Percentiles rank a stretch among this genome's conserved stretches.
Conservation (phyloP, 1,140 invertebrate species). For the Drosophila orena region DNA sequence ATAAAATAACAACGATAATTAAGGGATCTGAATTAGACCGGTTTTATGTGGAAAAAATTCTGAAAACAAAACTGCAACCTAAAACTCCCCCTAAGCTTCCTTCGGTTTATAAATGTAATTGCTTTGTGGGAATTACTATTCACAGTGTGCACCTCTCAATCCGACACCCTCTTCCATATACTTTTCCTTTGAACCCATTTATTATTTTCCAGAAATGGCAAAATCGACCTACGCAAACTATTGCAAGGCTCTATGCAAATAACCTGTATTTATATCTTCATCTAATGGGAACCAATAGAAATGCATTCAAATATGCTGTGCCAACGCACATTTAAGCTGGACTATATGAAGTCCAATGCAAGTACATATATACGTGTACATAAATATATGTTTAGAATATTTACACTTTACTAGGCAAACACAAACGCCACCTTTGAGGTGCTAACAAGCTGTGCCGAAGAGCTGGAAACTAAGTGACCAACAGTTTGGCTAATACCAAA, state of each 20-base stretch:
- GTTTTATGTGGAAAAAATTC: too few species aligned
- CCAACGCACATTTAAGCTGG: constrained; percentile 6
- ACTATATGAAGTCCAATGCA: neutral
- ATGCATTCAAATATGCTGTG: neutral
- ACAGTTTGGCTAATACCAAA: constrained; percentile 29
- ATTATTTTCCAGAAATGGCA: neutral
- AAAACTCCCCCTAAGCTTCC: too few species aligned
- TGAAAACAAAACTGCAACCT: too few species aligned
- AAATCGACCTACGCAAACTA: neutral
- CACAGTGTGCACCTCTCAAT: neutral
- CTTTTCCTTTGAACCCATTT: too few species aligned
- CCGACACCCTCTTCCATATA: neutral
- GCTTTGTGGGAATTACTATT: too few species aligned
- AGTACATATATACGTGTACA: constrained; percentile 3
- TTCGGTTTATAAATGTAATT: too few species aligned
- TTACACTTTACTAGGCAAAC: constrained; percentile 37
- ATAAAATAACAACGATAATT: neutral
- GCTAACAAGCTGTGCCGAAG: constrained; percentile 36
- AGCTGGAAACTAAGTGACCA: constrained; percentile 35
- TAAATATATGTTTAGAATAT: constrained; percentile 31
- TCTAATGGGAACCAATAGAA: neutral
- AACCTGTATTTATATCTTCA: neutral
- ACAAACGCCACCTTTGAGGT: constrained; percentile 35
- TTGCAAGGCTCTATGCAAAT: neutral
- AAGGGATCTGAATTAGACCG: too few species aligned